phyloP scores from a whole-genome alignment of 2,113 vertebrate genomes.

The Porphyrio hochstetteri region DNA sequence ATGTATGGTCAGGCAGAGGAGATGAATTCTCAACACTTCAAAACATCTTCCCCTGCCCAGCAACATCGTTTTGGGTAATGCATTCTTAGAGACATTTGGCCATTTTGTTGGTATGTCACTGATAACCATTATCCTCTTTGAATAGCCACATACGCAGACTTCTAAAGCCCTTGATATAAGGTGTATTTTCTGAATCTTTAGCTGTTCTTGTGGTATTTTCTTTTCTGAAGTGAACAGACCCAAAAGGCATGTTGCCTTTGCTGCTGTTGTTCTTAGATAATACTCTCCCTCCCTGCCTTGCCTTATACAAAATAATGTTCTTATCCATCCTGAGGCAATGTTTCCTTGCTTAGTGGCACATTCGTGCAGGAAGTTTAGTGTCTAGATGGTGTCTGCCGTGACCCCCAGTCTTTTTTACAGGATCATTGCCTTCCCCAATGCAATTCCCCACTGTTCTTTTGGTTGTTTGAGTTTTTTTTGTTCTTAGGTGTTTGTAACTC shows the following conservation, averaged over 20 bases:
- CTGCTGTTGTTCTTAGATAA: conserved; percentile 32
- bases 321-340: not conserved
- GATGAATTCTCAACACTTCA: not conserved
- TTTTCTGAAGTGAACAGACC: not conserved
- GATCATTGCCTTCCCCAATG: not conserved
- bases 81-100: not conserved
- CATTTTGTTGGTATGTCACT: not conserved
- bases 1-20: not conserved
- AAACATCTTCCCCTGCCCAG: not conserved
- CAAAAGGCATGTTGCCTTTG: not conserved
- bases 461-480: not conserved
- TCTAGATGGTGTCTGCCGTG: not conserved
- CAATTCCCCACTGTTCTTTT: not conserved
- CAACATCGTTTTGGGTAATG: not conserved
- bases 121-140: conserved; percentile 11
- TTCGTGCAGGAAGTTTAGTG: not conserved
- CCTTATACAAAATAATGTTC: not conserved
- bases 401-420: not conserved
- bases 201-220: not conserved
- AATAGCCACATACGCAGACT: conserved; percentile 14
- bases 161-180: not conserved
- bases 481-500: not conserved
- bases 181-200: not conserved
- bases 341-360: not conserved
- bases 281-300: not conserved